These are phyloP conservation scores for Eumacrocentrus americanus DNA, from an alignment of 2,888 invertebrate species.

Conservation along the genomic window DNA sequence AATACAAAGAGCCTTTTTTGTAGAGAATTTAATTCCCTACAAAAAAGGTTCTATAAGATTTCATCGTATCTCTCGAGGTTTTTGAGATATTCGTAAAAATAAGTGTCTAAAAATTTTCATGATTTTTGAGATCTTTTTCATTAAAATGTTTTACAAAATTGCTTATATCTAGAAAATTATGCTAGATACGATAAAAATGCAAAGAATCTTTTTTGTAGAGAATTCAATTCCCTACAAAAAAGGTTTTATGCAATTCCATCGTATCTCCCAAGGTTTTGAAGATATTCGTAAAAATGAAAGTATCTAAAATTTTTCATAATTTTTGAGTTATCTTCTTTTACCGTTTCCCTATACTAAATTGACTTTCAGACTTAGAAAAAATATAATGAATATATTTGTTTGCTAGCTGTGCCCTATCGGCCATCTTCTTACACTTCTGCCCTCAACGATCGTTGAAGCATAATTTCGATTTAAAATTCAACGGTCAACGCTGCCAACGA, in stretches of 20 bases:
- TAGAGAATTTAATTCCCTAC: neutral
- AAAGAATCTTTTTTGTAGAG: too few relatives aligned
- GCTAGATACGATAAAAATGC: neutral
- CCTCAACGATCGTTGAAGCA: too few relatives aligned
- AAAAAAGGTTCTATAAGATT: neutral
- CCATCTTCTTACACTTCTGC: too few relatives aligned
- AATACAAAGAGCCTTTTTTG: neutral
- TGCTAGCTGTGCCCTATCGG: too few relatives aligned
- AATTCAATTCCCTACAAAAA: too few relatives aligned
- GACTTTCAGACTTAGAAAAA: too few relatives aligned
- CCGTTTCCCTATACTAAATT: neutral
- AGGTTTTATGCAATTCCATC: too few relatives aligned
- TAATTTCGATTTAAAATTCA: constrained; percentile 5
- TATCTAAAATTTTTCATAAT: neutral
- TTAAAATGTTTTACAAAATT: too few relatives aligned
- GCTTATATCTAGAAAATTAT: neutral
- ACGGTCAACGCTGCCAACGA: constrained; percentile 1
- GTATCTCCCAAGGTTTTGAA: neutral
- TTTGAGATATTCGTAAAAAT: neutral
- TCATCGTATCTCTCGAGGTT: neutral
- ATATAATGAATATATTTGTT: too few relatives aligned
- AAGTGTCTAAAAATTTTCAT: too few relatives aligned
- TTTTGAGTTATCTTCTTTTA: neutral
- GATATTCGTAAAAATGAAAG: neutral
- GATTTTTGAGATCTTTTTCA: neutral